phyloP scores from a whole-genome alignment of 1,140 invertebrate genomes.

The Zaprionus gabonicus region DNA sequence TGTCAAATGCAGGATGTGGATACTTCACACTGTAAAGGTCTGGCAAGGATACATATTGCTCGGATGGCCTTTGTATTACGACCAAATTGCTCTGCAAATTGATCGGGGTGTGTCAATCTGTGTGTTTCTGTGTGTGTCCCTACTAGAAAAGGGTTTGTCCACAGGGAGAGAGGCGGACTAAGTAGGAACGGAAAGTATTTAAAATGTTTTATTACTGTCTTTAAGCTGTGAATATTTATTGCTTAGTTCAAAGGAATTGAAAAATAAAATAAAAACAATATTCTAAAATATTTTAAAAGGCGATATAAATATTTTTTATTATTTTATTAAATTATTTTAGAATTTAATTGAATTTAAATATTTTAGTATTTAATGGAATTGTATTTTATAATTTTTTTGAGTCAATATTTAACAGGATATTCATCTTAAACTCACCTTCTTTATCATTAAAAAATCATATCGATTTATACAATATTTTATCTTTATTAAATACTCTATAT shows the following conservation, averaged over 20 bases:
- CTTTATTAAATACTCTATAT: too few relatives aligned
- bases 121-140: neutral
- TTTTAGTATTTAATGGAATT: too few relatives aligned
- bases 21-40: slow-evolving; percentile 39
- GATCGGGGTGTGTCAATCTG: slow-evolving; percentile 16
- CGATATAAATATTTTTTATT: too few relatives aligned
- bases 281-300: neutral
- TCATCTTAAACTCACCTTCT: too few relatives aligned
- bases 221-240: neutral
- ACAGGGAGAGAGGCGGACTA: too few relatives aligned
- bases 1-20: slow-evolving; percentile 74
- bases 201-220: neutral
- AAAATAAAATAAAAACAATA: neutral
- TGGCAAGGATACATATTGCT: slow-evolving; percentile 33
- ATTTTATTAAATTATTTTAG: too few relatives aligned
- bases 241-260: neutral
- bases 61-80: slow-evolving; percentile 32
- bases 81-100: slow-evolving; percentile 43
- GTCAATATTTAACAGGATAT: too few relatives aligned
- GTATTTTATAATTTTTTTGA: too few relatives aligned
- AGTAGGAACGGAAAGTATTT: neutral
- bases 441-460: too few relatives aligned
- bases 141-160: neutral
- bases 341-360: too few relatives aligned
- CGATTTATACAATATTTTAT: too few relatives aligned